These are phyloP conservation scores for Semotilus atromaculatus DNA, from an alignment of 2,797 vertebrate species.

Conservation along the genomic window DNA sequence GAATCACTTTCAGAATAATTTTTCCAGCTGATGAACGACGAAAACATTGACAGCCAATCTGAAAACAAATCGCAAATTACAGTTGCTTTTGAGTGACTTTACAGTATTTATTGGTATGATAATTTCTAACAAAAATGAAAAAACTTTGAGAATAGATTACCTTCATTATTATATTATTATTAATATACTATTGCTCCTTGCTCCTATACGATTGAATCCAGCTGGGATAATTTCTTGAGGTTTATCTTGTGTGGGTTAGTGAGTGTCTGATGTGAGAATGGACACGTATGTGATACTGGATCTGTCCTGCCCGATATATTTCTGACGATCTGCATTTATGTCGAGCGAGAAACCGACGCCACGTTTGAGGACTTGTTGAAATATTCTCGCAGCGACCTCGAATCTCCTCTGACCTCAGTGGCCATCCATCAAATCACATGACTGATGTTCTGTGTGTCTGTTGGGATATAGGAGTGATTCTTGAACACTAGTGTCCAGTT, in stretches of 20 bases:
- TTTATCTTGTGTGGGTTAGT: too few relatives aligned
- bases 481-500: conserved; percentile 6
- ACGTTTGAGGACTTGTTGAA: conserved; percentile 9
- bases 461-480: background rate
- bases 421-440: conserved; percentile 45
- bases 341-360: background rate
- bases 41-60: background rate
- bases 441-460: conserved; percentile 4
- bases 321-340: conserved; percentile 15
- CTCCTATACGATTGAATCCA: background rate
- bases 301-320: conserved; percentile 1
- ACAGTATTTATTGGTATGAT: background rate
- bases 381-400: background rate
- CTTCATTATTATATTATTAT: too few relatives aligned
- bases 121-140: background rate
- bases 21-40: background rate
- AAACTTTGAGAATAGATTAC: too few relatives aligned
- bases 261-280: background rate
- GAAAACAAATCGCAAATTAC: background rate
- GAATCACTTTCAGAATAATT: background rate
- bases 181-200: too few relatives aligned
- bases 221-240: background rate
- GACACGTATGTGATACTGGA: conserved; percentile 21
- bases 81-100: background rate
- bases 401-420: conserved; percentile 46